A percentile compares a stretch with the other conserved stretches of the same genome.
phyloP scores from a whole-genome alignment of 2,888 invertebrate species.

The Philopedon plagiatum region DNA sequence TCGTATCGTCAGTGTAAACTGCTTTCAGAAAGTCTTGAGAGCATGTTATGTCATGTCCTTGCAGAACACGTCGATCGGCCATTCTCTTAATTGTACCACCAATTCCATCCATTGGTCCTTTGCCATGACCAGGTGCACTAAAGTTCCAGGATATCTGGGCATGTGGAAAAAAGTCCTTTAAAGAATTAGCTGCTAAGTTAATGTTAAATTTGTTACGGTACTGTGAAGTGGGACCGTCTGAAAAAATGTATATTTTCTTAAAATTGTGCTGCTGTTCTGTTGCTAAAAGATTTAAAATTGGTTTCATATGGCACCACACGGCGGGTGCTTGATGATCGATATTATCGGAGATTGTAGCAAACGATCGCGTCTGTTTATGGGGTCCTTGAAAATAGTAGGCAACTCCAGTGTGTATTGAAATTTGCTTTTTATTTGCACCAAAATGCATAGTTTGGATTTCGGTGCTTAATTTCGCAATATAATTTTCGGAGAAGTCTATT shows the following conservation, averaged over 20 bases:
- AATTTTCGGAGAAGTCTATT: constrained; percentile 43
- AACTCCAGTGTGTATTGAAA: constrained; percentile 40
- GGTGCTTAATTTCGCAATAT: constrained; percentile 23
- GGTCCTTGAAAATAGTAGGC: constrained; percentile 11
- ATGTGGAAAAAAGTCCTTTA: neutral
- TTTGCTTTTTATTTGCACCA: constrained; percentile 42
- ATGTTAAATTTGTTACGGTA: constrained; percentile 33
- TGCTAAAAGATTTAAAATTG: constrained; percentile 4
- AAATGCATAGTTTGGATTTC: constrained; percentile 44
- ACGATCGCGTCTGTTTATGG: constrained; percentile 11
- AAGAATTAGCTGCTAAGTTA: neutral
- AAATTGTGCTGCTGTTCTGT: neutral
- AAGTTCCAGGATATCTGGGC: neutral
- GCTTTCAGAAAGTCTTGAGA: too few species aligned
- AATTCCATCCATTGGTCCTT: constrained; percentile 43
- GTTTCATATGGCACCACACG: constrained; percentile 31
- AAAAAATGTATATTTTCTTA: constrained; percentile 27
- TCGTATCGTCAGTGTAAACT: too few species aligned
- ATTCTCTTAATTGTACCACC: constrained; percentile 36
- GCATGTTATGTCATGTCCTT: too few species aligned
- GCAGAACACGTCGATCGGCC: too few species aligned
- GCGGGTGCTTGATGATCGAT: constrained; percentile 39
- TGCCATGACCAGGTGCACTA: constrained; percentile 22
- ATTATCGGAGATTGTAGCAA: constrained; percentile 36
- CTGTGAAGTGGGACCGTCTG: constrained; percentile 25